Evolutionary conservation across 2,888 invertebrate species (phyloP), one percentile per base, ranked within the genome.

Genomic region (Heliconius ismenius): DNA sequence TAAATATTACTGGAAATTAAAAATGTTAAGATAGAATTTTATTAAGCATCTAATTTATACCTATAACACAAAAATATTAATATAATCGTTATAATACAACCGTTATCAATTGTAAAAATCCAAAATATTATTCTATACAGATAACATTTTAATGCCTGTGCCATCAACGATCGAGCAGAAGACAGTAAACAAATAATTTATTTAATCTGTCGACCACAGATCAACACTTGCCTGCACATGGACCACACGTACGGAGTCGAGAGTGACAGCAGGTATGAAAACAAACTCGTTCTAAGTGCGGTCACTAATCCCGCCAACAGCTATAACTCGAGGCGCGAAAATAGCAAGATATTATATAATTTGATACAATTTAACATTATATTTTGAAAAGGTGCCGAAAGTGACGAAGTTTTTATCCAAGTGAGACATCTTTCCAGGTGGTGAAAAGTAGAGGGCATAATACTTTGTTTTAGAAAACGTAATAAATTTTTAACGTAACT

Each of bases 291-390:
- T 72, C 72, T 36, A 75, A 43, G 64, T 65, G 75, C 77, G 73
- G 74, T 67, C 77, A 73, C 74, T 70, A 75, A 75, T 79, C 73
- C 54, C 75, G 63, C 74, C 49, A 78, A 75, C 77, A 26, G 78
- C 77, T 60, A 39, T 26, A 73, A 21, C 39, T 74, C 67, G 75
- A 76, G 76, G 77, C 76, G 77, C 79, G 76, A 75, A 75, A 79
- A 78, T 78, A 75, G 76, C 78, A 80, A 79, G 76, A 78, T 69
- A 76, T 78, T 79, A 80, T 81, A 81, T 80, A 65, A 65, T 39
- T 65, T 39, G 21, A 65, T 7, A 32, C 32, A 32, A 32, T 32
- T 32, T 32, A 32, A 49, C 18, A 18, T 49, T 0, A 49, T 18
- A 15, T 18, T 18, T 49, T 49, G 0, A 15, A 49, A 49, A 18